phyloP scores from a whole-genome alignment of 2,797 vertebrate genomes.

The Thamnophis elegans region DNA sequence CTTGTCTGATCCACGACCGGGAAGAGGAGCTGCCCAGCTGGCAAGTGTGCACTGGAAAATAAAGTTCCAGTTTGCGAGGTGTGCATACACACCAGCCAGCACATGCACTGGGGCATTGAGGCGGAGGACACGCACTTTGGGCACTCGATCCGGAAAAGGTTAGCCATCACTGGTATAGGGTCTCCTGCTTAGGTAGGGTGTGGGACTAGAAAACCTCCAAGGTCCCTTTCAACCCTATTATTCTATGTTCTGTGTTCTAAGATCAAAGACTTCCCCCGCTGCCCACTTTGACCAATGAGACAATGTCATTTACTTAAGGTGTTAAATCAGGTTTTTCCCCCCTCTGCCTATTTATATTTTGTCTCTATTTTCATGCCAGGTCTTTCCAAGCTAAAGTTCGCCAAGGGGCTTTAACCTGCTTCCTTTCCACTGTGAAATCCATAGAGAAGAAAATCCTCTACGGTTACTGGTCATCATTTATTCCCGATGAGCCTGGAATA shows the following conservation, averaged over 20 bases:
- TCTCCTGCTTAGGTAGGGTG: not conserved
- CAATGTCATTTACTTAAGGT: not conserved
- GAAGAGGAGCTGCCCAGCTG: no score
- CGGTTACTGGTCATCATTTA: conserved; percentile 96
- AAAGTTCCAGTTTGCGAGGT: no score
- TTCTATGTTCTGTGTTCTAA: not conserved
- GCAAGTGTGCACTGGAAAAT: no score
- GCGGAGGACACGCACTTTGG: no score
- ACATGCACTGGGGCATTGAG: no score
- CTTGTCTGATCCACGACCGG: no score
- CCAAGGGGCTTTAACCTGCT: conserved; percentile 88
- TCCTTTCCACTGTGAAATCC: conserved; percentile 87
- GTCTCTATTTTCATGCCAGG: conserved; percentile 67
- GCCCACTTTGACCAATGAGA: not conserved
- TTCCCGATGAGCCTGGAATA: conserved; percentile 85
- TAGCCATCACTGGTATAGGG: not conserved
- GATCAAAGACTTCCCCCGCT: not conserved
- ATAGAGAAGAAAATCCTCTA: conserved; percentile 91
- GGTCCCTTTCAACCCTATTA: not conserved
- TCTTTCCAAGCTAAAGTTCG: conserved; percentile 87
- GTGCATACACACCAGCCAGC: no score
- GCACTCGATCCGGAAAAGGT: no score
- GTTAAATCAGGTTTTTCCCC: not conserved
- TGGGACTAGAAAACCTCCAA: not conserved
- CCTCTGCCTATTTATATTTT: not conserved